These are phyloP conservation scores for Chrysopilus asiliformis DNA, from an alignment of 2,888 invertebrate species.

Conservation along the genomic window DNA sequence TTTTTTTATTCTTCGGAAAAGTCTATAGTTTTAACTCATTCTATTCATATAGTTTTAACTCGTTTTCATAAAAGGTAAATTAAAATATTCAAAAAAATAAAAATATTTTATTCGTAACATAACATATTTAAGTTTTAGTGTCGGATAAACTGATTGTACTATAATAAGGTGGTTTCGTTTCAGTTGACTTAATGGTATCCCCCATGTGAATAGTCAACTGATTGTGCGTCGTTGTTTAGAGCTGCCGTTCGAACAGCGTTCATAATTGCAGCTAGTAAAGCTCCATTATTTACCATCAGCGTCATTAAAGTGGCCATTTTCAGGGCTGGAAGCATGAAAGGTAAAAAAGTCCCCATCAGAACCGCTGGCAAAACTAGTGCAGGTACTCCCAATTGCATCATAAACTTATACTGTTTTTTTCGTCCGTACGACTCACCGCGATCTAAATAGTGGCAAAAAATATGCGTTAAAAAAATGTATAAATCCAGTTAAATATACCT, in stretches of 20 bases:
- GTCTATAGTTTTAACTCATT: too few relatives aligned
- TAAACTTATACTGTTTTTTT: conserved; percentile 19
- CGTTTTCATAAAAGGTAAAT: too few relatives aligned
- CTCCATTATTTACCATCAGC: conserved; percentile 52
- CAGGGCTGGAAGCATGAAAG: conserved; percentile 52
- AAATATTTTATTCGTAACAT: too few relatives aligned
- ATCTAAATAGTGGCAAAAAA: not conserved
- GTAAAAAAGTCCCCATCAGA: conserved; percentile 50
- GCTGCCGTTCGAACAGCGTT: conserved; percentile 31
- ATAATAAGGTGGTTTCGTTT: too few relatives aligned
- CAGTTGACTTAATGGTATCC: conserved; percentile 16
- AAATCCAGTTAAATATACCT: conserved; percentile 30
- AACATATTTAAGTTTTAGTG: too few relatives aligned
- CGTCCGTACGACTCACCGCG: conserved; percentile 5
- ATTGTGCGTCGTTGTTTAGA: conserved; percentile 25
- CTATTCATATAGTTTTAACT: too few relatives aligned
- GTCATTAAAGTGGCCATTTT: conserved; percentile 50
- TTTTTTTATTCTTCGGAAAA: too few relatives aligned
- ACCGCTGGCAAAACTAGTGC: conserved; percentile 48
- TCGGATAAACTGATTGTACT: too few relatives aligned
- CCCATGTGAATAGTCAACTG: conserved; percentile 25
- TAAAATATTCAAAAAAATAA: too few relatives aligned
- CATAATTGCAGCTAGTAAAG: conserved; percentile 43
- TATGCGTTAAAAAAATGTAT: conserved; percentile 5
- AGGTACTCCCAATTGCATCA: conserved; percentile 39